Conservation (phyloP, 1,140 invertebrate species). For the Lasioglossum baleicum region DNA sequence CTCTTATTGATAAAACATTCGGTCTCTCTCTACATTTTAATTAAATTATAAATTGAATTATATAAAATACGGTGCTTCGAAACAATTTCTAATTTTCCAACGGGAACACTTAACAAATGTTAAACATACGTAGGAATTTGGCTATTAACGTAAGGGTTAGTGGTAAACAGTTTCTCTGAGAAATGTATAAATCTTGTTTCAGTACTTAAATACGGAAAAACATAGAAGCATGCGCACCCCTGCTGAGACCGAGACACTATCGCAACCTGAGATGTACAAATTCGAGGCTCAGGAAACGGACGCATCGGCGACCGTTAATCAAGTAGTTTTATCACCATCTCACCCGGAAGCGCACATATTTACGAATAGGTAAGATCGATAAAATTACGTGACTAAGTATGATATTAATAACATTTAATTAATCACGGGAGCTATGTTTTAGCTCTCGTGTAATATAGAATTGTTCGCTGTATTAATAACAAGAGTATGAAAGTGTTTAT, state of each 20-base stretch:
- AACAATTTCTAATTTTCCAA: too few relatives aligned
- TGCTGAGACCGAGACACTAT: slow-evolving; percentile 67
- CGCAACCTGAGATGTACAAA: slow-evolving; percentile 67
- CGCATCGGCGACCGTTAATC: slow-evolving; percentile 60
- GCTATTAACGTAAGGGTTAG: too few relatives aligned
- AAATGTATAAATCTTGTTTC: slow-evolving; percentile 16
- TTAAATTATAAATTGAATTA: too few relatives aligned
- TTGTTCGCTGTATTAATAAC: too few relatives aligned
- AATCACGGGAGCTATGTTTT: too few relatives aligned
- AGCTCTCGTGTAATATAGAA: too few relatives aligned
- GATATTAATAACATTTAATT: slow-evolving; percentile 1
- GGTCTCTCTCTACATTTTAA: too few relatives aligned
- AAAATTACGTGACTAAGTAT: slow-evolving; percentile 29
- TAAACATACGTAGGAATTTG: too few relatives aligned
- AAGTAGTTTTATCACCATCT: slow-evolving; percentile 69
- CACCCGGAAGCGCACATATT: slow-evolving; percentile 72
- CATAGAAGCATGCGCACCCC: slow-evolving; percentile 67
- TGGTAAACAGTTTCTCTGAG: neutral
- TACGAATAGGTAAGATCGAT: slow-evolving; percentile 70
- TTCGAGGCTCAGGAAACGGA: slow-evolving; percentile 62
- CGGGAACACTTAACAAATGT: too few relatives aligned
- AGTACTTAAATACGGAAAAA: slow-evolving; percentile 18
- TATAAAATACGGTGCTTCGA: too few relatives aligned
- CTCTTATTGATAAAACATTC: too few relatives aligned
- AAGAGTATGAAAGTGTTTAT: too few relatives aligned